Conservation (phyloP, 2,113 vertebrate genomes). For the Egretta garzetta region DNA sequence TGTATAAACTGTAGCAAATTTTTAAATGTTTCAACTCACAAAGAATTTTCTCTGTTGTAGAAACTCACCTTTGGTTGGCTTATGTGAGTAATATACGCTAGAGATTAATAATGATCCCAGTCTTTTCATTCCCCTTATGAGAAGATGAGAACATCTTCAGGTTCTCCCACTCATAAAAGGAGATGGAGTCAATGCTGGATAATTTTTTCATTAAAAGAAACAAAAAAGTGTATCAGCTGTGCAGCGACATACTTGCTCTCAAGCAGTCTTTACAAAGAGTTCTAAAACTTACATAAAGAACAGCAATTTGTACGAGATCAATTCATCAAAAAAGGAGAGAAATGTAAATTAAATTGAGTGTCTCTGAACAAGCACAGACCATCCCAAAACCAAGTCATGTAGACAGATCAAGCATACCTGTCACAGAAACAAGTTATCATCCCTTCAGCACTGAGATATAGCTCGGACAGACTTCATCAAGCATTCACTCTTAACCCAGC, state of each 20-base stretch:
- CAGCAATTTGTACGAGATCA: not conserved
- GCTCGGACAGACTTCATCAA: fast-evolving
- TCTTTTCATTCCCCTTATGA: constrained; percentile 3
- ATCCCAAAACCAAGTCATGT: not conserved
- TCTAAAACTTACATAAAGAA: not conserved
- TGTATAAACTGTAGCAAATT: not conserved
- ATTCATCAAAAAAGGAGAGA: not conserved
- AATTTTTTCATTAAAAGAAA: constrained; percentile 8
- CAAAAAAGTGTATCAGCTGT: not conserved
- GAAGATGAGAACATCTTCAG: not conserved
- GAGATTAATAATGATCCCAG: not conserved
- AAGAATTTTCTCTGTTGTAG: not conserved
- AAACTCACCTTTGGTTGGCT: not conserved
- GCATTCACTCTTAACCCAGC: not conserved
- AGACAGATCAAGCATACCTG: not conserved
- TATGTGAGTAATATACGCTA: not conserved
- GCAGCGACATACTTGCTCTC: not conserved
- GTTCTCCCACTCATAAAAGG: constrained; percentile 14
- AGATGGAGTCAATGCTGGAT: not conserved
- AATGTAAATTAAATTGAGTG: not conserved
- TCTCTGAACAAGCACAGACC: not conserved
- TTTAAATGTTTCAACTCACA: not conserved
- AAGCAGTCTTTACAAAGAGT: not conserved
- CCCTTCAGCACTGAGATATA: not conserved
- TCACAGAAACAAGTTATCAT: not conserved